phyloP scores from a whole-genome alignment of 2,113 vertebrate species.

The Brevimyrus niger region DNA sequence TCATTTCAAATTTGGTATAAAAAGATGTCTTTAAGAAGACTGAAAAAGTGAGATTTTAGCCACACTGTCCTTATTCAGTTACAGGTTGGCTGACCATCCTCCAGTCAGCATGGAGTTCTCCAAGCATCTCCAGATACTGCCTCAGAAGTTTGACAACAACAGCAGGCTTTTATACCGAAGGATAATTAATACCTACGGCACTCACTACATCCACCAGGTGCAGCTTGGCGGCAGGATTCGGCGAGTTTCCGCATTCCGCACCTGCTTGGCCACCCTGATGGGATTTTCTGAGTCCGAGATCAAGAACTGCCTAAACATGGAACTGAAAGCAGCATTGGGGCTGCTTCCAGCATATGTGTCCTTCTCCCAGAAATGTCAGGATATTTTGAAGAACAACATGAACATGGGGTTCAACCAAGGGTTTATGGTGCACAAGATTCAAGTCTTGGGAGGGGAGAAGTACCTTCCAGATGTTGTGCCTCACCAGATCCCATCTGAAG shows the following conservation, averaged over 20 bases:
- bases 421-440: slow-evolving; percentile 60
- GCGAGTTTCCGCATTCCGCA: slow-evolving; percentile 62
- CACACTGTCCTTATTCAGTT: slow-evolving; percentile 47
- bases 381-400: slow-evolving; percentile 52
- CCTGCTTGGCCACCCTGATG: slow-evolving; percentile 60
- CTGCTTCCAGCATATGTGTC: slow-evolving; percentile 47
- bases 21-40: background rate
- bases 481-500: slow-evolving; percentile 46
- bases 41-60: background rate
- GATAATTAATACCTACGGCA: slow-evolving; percentile 64
- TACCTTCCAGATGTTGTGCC: slow-evolving; percentile 55
- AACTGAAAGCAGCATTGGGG: slow-evolving; percentile 55
- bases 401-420: slow-evolving; percentile 61
- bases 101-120: slow-evolving; percentile 59
- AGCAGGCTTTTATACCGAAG: slow-evolving; percentile 47
- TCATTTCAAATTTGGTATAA: background rate
- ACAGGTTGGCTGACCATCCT: slow-evolving; percentile 57
- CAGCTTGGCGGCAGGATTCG: slow-evolving; percentile 62
- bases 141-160: slow-evolving; percentile 38
- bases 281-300: slow-evolving; percentile 54
- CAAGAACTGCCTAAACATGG: slow-evolving; percentile 60
- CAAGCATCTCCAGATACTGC: slow-evolving; percentile 55
- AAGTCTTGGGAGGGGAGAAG: slow-evolving; percentile 58
- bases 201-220: slow-evolving; percentile 66
- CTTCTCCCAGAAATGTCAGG: slow-evolving; percentile 52